Percentiles rank a stretch among this genome's conserved stretches.
Evolutionary conservation across 2,888 invertebrate genomes (phyloP).

Genomic region (Eupithecia pulchellata): DNA sequence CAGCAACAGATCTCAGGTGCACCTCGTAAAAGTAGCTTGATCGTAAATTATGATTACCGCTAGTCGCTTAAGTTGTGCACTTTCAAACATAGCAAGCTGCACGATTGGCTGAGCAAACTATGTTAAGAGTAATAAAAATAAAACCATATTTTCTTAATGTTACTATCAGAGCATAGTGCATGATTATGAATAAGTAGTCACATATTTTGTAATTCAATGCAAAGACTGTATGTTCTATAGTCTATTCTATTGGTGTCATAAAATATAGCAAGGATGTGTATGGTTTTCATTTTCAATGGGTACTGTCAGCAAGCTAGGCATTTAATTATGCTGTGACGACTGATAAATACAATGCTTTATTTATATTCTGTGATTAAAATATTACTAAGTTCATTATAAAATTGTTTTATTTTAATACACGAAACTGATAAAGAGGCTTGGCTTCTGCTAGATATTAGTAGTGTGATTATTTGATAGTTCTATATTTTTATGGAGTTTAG

Average conservation of each 20-base stretch:
- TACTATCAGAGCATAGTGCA: slow-evolving; percentile 26
- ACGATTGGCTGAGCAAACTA: slow-evolving; percentile 23
- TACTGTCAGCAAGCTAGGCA: slow-evolving; percentile 59
- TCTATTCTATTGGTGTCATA: slow-evolving; percentile 38
- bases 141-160: slow-evolving; percentile 38
- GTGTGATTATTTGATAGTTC: slow-evolving; percentile 59
- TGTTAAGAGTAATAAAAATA: slow-evolving; percentile 15
- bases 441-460: slow-evolving; percentile 66
- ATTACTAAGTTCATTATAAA: slow-evolving; percentile 64
- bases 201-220: slow-evolving; percentile 35
- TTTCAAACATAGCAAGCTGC: slow-evolving; percentile 26
- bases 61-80: slow-evolving; percentile 33
- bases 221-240: slow-evolving; percentile 53
- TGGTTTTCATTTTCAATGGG: slow-evolving; percentile 44
- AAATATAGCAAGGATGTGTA: slow-evolving; percentile 29
- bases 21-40: slow-evolving; percentile 33
- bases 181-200: slow-evolving; percentile 24
- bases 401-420: slow-evolving; percentile 65
- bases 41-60: slow-evolving; percentile 16
- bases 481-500: slow-evolving; percentile 50
- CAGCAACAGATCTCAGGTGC: slow-evolving; percentile 47
- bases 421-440: slow-evolving; percentile 62
- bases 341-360: slow-evolving; percentile 81
- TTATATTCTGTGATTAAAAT: slow-evolving; percentile 83
- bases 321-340: slow-evolving; percentile 80